phyloP scores from a whole-genome alignment of 53 echinoderm and acorn worm genomes.

The Actinopyga echinites region DNA sequence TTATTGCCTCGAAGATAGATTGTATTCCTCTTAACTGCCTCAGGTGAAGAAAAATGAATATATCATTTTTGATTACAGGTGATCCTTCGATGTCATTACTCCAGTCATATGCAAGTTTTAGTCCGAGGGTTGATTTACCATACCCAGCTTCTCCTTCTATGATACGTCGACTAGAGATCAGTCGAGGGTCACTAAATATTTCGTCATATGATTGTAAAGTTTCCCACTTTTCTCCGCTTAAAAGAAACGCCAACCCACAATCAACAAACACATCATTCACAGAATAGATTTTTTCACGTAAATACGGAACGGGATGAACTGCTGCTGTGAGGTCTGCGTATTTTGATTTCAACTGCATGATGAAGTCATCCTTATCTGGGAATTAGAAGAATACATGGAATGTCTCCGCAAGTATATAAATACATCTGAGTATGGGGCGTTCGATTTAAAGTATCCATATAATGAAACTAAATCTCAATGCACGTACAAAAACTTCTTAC shows the following conservation, averaged over 20 bases:
- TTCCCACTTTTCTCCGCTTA: not conserved
- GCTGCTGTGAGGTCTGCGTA: not conserved
- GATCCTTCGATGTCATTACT: not conserved
- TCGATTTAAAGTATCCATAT: no score
- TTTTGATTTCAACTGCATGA: not conserved
- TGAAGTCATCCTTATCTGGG: not conserved
- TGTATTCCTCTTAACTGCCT: constrained; percentile 3
- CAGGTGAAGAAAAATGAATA: not conserved
- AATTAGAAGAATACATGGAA: no score
- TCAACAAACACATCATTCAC: not conserved
- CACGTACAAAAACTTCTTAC: no score
- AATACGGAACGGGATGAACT: constrained; percentile 1
- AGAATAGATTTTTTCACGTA: not conserved
- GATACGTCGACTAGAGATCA: not conserved
- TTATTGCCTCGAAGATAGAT: constrained; percentile 17
- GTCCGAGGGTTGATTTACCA: not conserved
- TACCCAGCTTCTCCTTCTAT: constrained; percentile 11
- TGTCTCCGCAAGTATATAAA: no score
- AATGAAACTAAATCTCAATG: no score
- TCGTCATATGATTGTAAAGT: not conserved
- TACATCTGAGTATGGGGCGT: no score
- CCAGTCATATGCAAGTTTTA: constrained; percentile 27
- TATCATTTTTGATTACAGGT: not conserved
- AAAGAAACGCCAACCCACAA: not conserved
- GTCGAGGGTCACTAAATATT: not conserved